Base-by-base conservation (phyloP, 2,797 vertebrate species). In the Gymnoscopelus braueri region DNA sequence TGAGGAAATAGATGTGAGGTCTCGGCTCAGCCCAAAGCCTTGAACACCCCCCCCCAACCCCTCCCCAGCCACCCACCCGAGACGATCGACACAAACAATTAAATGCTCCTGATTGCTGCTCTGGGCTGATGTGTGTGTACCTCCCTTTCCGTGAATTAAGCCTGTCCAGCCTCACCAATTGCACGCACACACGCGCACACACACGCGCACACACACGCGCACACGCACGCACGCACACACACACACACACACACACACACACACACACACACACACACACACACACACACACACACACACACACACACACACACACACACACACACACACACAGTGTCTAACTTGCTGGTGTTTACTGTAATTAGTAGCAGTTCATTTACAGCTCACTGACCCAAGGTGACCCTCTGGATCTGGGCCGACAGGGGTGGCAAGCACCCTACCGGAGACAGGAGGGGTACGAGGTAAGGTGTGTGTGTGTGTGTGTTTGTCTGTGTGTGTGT, bases 351-450 rank as follows among this genome's bases (percentile, higher is more conserved):
- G 84, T 90, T 93, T 91, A 89, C 86, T 83, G 92, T 91, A 91
- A 93, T 93, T 92, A 93, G 90, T 74, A 85, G 86, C 90, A 89
- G 86, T 87, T 90, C 84, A 90, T 92, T 90, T 90, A 88, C 84
- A 89, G 88, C 79, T 82, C 71, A 35, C 73, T 91, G 88, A 91
- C 88, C 91, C 91, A 67, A 51, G 65, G 78, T 88, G 89, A 91
- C 90, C 88, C 69, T 48, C 67, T 66, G 71, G 90, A 83, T 89
- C 66, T 88, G 88, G 87, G 85, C 89, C 84, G 90, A 65, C 74
- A 74, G 72, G 82, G 81, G 89, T 79, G 82, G 75, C 62, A 60
- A 81, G 77, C 69, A 67, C 77, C 85, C 77, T 32, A 2, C 55
- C 29, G 71, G 79, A 83, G 78, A 84, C 62, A 78, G 84, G 77